A percentile compares a stretch with the other conserved stretches of the same genome.
Conservation (phyloP, 2,113 vertebrate genomes). For the Thalassoma bifasciatum region DNA sequence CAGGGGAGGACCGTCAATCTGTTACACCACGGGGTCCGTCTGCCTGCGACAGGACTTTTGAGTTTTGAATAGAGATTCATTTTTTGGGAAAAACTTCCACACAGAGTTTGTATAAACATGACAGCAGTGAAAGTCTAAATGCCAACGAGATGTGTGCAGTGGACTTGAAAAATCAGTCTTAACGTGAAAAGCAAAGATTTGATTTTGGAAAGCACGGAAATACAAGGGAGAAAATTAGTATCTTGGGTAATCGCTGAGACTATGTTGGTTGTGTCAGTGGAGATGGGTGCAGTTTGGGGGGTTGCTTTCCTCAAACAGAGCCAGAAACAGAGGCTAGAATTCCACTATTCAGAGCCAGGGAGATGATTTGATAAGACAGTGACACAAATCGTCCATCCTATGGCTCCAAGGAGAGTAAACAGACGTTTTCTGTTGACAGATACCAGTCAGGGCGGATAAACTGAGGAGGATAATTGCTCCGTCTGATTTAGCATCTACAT, state of each 20-base stretch:
- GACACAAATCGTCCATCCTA: constrained; percentile 29
- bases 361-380: constrained; percentile 21
- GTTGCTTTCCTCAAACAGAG: constrained; percentile 8
- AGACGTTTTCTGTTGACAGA: constrained; percentile 51
- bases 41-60: constrained; percentile 9
- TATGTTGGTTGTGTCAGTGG: not conserved
- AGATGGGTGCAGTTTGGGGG: constrained; percentile 21
- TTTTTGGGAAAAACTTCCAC: constrained; percentile 12
- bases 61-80: constrained; percentile 14
- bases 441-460: constrained; percentile 46
- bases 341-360: constrained; percentile 20
- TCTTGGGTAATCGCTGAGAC: constrained; percentile 19
- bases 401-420: constrained; percentile 55
- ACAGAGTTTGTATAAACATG: constrained; percentile 9
- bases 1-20: constrained; percentile 12
- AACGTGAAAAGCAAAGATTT: not conserved
- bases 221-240: too few species aligned
- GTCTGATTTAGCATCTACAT: constrained; percentile 54
- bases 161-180: too few species aligned
- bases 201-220: not conserved
- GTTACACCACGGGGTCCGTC: not conserved
- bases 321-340: constrained; percentile 14
- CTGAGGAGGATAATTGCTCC: constrained; percentile 54
- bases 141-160: not conserved
- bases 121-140: not conserved